Evolutionary conservation across 2,797 vertebrate species (phyloP).

Genomic region (Pangasius mekongensis): DNA sequence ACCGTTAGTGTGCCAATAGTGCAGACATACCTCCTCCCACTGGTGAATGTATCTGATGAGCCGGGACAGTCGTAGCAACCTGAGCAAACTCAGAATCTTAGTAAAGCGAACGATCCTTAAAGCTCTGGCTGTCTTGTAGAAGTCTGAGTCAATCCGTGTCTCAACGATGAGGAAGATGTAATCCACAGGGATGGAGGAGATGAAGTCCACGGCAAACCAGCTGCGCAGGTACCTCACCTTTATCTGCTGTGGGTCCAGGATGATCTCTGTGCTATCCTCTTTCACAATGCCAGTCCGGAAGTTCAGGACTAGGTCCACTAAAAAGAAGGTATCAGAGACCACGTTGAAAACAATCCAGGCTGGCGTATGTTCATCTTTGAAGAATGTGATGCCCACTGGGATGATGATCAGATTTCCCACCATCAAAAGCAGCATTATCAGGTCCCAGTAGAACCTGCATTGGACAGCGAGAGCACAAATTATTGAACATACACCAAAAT

Average conservation of each 20-base stretch:
- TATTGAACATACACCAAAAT: neutral
- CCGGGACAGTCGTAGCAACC: slow-evolving; percentile 91
- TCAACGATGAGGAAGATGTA: slow-evolving; percentile 99
- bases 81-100: slow-evolving; percentile 96
- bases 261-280: slow-evolving; percentile 98
- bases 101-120: slow-evolving; percentile 98
- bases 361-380: slow-evolving; percentile 98
- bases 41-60: slow-evolving; percentile 99
- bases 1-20: neutral
- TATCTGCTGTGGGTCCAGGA: slow-evolving; percentile 94
- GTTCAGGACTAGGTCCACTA: slow-evolving; percentile 97
- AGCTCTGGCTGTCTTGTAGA: slow-evolving; percentile 97
- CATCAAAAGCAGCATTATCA: slow-evolving; percentile 98
- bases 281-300: slow-evolving; percentile 98
- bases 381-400: slow-evolving; percentile 98
- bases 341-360: slow-evolving; percentile 99
- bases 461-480: slow-evolving; percentile 22
- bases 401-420: slow-evolving; percentile 99
- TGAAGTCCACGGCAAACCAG: slow-evolving; percentile 98
- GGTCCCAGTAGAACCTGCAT: slow-evolving; percentile 97
- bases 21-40: slow-evolving; percentile 92
- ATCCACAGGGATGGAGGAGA: slow-evolving; percentile 98
- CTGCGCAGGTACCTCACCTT: slow-evolving; percentile 98
- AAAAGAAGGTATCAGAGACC: slow-evolving; percentile 97
- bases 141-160: slow-evolving; percentile 95